Base-by-base conservation (phyloP, 2,113 vertebrate species). In the Sturnus vulgaris region DNA sequence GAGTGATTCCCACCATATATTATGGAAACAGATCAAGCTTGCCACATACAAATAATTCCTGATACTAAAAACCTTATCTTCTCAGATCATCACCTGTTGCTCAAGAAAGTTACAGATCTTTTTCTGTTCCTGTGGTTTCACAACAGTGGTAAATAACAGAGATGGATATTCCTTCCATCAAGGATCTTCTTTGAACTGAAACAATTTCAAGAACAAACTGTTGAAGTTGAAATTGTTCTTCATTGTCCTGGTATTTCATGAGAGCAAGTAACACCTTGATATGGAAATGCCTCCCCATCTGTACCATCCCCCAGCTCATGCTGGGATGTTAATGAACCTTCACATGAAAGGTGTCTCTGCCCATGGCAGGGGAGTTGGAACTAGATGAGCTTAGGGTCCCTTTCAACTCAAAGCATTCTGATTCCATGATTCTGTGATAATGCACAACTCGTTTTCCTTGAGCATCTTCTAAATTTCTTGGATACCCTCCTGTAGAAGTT, bases 401-500 rank as follows among this genome's bases (percentile, higher is more conserved):
- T 76, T 61, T 39, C 30, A 55, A 47, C 30, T 30, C 25, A 40
- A 69, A 69, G 25, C 21, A 31, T 55, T 76, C 30, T 61, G 24
- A 53, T 47, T 75, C 53, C 4, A 5, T 33, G 8, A 28, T 39
- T 60, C 24, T 75, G 11, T 47, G 21, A 31, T 15, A 65, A 57
- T 8, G 23, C 25, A 46, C 25, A 69, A 5, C 30, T 63, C 23
- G 6, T 55, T 17, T 25, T 80, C n/a, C 53, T 15, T 10, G 11
- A 39, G 31, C 23, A 39, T 55, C 61, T 80, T 78, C 53, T 72
- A 20, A 17, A 37, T 7, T 12, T 76, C 37, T 88, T 83, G 33
- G 14, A 52, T 21, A 12, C 0, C 0, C 3, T 46, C 15, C 14
- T 35, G 63, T 24, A 35, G 6, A 60, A 77, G 20, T 44, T 37